Evolutionary conservation across 2,113 vertebrate genomes (phyloP).

Genomic region (Camarhynchus parvulus): DNA sequence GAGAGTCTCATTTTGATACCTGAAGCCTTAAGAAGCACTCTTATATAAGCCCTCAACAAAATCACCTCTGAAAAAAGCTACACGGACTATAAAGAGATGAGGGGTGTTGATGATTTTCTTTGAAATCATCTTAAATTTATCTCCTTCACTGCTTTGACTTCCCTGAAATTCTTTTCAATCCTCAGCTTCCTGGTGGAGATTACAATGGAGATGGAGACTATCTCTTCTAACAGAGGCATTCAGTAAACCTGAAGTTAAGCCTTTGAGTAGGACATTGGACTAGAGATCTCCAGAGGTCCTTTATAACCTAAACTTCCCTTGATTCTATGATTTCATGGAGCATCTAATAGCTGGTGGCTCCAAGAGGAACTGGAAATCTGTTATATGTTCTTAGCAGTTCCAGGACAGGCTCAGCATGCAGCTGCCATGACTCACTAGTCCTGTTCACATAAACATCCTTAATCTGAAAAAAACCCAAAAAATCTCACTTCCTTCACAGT

Average conservation of each 20-base stretch:
- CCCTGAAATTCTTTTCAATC: neutral
- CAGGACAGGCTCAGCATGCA: slow-evolving; percentile 3
- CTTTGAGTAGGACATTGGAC: neutral
- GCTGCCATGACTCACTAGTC: slow-evolving; percentile 47
- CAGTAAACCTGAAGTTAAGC: neutral
- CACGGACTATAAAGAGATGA: neutral
- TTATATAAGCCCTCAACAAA: neutral
- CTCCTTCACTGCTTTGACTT: neutral
- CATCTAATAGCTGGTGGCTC: neutral
- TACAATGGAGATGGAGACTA: neutral
- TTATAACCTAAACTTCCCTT: neutral
- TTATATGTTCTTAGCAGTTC: slow-evolving; percentile 21
- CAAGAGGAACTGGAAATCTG: slow-evolving; percentile 19
- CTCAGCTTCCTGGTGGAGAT: neutral
- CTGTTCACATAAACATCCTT: slow-evolving; percentile 6
- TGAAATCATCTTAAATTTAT: neutral
- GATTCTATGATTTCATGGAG: neutral
- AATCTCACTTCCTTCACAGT: neutral
- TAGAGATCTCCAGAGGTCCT: neutral
- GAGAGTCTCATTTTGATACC: neutral
- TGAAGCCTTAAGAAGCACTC: neutral
- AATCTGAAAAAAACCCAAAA: neutral
- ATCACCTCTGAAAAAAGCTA: neutral
- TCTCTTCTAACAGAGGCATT: neutral
- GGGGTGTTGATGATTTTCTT: neutral